Conservation (phyloP, 2,113 vertebrate species). For the Passer domesticus region DNA sequence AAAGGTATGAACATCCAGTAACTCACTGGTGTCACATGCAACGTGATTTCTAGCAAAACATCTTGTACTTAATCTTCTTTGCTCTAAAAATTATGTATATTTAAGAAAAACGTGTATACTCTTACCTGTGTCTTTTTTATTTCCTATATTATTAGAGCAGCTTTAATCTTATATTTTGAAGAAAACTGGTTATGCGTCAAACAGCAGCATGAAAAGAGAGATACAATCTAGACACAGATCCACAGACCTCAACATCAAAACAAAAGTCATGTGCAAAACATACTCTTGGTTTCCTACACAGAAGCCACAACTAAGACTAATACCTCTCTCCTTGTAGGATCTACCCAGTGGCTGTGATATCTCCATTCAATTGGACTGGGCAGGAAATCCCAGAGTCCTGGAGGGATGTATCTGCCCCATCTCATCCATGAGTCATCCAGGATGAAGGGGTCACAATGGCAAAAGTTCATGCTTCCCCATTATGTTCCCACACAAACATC, state of each 20-base stretch:
- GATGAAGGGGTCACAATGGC: conserved; percentile 28
- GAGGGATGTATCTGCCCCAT: conserved; percentile 10
- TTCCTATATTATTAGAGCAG: not conserved
- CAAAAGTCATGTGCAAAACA: not conserved
- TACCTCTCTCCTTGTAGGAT: not conserved
- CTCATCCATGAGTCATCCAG: conserved; percentile 40
- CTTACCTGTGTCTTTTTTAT: not conserved
- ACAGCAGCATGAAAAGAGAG: not conserved
- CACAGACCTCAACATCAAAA: not conserved
- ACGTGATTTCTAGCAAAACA: not conserved
- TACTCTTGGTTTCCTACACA: not conserved
- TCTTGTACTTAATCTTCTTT: not conserved
- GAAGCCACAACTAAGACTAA: not conserved
- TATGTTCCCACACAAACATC: not conserved
- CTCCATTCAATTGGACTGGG: fast-evolving
- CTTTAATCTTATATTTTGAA: not conserved
- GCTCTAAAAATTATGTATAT: not conserved
- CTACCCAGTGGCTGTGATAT: not conserved
- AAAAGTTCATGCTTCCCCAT: not conserved
- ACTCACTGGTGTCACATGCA: not conserved
- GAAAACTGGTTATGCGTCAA: not conserved
- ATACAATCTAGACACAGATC: not conserved
- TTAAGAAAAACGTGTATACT: not conserved
- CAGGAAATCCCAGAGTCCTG: conserved; percentile 39
- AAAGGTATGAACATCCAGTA: not conserved